Base-by-base conservation (phyloP, 2,797 vertebrate genomes). In the Eidolon dupreanum region DNA sequence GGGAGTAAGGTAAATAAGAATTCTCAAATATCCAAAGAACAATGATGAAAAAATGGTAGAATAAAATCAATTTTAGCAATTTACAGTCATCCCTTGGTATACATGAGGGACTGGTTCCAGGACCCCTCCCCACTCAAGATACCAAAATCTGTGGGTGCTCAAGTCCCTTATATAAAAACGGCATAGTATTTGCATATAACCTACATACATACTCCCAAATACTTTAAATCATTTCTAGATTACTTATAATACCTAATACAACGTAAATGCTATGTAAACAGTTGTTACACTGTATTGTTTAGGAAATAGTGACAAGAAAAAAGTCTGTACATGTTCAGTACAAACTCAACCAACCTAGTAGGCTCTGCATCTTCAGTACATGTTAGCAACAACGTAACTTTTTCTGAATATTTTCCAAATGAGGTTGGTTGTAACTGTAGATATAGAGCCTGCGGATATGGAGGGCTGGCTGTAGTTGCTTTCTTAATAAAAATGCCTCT, bases 51-150 rank as follows among this genome's bases (percentile, higher is more conserved):
- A 73, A 77, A 90, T 0, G 77, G 88, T 1, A 73, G 71, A 49
- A 90, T 87, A 81, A 97, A 97, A 90, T n/a, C 73, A 82, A 0
- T 55, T 66, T 88, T 31, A 2, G 85, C 38, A 81, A 74, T 82
- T 46, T 22, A 33, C 43, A 36, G 31, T 49, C 81, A 49, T 5
- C 43, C 61, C 57, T 61, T 17, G 2, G 78, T 5, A 15, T 5
- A 57, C 6, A 2, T 0, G 20, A 51, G 77, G 43, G 31, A 83
- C 1, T 36, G 59, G 43, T 24, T 24, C 13, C 59, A 33, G 59
- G n/a, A 16, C 24, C 11, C 11, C 4, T 20, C 59, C 43, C 31
- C 33, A 5, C 43, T 24, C 61, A 36, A n/a, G 81, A 36, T 49
- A 16, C 11, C 41, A 10, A 43, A 63, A 33, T 66, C 81, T 83